Percentiles rank a stretch among this genome's conserved stretches.
Evolutionary conservation across 2,797 vertebrate genomes (phyloP).

Genomic region (Hemibagrus guttatus): DNA sequence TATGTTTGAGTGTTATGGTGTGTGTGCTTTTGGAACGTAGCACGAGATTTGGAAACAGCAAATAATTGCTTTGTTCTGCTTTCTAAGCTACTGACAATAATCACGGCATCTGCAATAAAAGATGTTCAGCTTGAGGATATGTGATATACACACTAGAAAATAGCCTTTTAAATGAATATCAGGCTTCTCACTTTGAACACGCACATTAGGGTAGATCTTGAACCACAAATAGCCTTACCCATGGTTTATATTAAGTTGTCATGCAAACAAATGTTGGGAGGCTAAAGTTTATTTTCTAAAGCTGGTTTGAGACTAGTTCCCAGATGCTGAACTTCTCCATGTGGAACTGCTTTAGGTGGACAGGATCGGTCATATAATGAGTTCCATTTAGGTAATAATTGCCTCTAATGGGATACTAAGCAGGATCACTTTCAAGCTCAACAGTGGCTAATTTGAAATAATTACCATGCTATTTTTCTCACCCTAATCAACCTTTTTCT

Average conservation of each 20-base stretch:
- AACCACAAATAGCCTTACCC: conserved; percentile 5
- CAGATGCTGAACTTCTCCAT: conserved; percentile 49
- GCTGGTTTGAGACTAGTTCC: conserved; percentile 25
- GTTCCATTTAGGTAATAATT: conserved; percentile 56
- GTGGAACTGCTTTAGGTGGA: conserved; percentile 53
- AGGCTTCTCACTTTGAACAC: background rate
- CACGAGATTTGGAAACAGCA: background rate
- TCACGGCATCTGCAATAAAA: background rate
- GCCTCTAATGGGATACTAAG: conserved; percentile 55
- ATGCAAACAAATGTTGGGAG: conserved; percentile 18
- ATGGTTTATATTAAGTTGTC: conserved; percentile 38
- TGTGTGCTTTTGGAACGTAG: background rate
- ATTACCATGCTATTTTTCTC: conserved; percentile 46
- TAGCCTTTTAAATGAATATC: background rate
- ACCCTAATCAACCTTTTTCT: conserved; percentile 41
- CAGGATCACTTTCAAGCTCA: conserved; percentile 46
- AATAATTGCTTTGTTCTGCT: background rate
- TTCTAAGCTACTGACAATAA: conserved; percentile 6
- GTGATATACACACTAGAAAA: background rate
- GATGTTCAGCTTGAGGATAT: background rate
- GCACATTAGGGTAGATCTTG: background rate
- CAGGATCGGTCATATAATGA: conserved; percentile 42
- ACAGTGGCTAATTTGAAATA: conserved; percentile 56
- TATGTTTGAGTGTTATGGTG: background rate
- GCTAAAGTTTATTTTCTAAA: conserved; percentile 41